These are phyloP conservation scores for Erinaceus europaeus DNA, from an alignment of 2,113 vertebrate species.

Conservation along the genomic window DNA sequence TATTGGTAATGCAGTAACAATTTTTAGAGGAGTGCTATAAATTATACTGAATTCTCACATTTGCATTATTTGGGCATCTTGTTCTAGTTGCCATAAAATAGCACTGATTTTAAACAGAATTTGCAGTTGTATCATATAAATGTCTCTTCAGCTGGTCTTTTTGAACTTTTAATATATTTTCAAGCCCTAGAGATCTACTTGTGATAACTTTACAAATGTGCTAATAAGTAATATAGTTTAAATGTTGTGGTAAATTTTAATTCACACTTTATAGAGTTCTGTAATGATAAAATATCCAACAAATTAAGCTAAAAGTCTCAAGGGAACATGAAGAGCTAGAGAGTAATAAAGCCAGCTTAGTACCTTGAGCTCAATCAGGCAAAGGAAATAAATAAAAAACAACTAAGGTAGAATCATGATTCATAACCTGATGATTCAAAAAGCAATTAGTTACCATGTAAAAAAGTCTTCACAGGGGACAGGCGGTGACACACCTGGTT, in stretches of 20 bases:
- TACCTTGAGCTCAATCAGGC: background rate
- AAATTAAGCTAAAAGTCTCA: background rate
- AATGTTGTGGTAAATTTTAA: background rate
- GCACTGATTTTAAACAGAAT: background rate
- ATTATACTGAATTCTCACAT: background rate
- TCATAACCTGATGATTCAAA: background rate
- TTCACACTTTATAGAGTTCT: background rate
- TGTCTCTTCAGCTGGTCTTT: background rate
- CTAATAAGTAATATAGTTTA: background rate
- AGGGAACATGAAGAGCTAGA: background rate
- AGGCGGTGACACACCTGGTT: too few relatives aligned
- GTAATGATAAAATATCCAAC: background rate
- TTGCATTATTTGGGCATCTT: background rate
- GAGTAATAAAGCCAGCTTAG: background rate
- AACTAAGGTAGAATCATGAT: background rate
- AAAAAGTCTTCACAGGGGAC: background rate
- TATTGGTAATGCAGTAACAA: constrained; percentile 23
- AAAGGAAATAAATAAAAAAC: background rate
- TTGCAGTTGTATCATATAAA: background rate
- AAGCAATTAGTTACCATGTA: background rate
- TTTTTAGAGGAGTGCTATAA: constrained; percentile 37
- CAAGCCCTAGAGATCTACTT: background rate
- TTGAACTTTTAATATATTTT: constrained; percentile 10
- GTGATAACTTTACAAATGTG: background rate
- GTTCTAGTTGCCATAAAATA: constrained; percentile 7